These are phyloP conservation scores for Drosophila asahinai DNA, from an alignment of 1,140 invertebrate species.

Conservation along the genomic window DNA sequence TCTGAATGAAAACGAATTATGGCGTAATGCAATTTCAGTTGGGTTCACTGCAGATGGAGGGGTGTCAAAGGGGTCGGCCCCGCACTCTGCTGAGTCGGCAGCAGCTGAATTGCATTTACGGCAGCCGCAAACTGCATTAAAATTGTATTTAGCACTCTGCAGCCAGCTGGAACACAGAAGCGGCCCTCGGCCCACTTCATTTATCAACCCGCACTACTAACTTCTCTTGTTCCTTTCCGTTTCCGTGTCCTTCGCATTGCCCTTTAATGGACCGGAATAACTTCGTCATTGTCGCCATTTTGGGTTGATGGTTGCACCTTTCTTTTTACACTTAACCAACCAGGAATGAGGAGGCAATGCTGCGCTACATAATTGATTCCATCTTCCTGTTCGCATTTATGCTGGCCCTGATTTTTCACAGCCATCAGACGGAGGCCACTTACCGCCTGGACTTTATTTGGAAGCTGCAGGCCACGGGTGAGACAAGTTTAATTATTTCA, in stretches of 20 bases:
- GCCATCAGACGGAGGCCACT: constrained; percentile 95
- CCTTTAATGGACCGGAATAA: constrained; percentile 77
- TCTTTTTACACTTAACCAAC: constrained; percentile 14
- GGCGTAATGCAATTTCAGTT: constrained; percentile 74
- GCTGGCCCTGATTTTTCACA: constrained; percentile 92
- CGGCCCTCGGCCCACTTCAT: constrained; percentile 41
- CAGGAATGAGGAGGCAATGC: constrained; percentile 81
- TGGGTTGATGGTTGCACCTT: constrained; percentile 5
- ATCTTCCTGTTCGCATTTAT: constrained; percentile 88
- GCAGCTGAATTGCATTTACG: constrained; percentile 73
- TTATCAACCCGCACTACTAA: constrained; percentile 46
- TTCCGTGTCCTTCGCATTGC: constrained; percentile 30
- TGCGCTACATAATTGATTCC: constrained; percentile 84
- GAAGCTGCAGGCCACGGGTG: constrained; percentile 95
- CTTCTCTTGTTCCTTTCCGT: constrained; percentile 11
- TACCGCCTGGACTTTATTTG: constrained; percentile 96
- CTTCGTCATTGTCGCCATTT: constrained; percentile 56
- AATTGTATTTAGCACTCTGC: constrained; percentile 78
- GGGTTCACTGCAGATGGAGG: constrained; percentile 25
- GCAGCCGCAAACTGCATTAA: constrained; percentile 82
- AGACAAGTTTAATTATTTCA: constrained; percentile 44
- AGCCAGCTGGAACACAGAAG: constrained; percentile 23
- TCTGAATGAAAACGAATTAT: constrained; percentile 73
- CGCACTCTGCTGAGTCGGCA: constrained; percentile 62
- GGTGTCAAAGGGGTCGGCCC: background rate